These are phyloP conservation scores for Oncorhynchus mykiss DNA, from an alignment of 2,113 vertebrate species.

Conservation along the genomic window DNA sequence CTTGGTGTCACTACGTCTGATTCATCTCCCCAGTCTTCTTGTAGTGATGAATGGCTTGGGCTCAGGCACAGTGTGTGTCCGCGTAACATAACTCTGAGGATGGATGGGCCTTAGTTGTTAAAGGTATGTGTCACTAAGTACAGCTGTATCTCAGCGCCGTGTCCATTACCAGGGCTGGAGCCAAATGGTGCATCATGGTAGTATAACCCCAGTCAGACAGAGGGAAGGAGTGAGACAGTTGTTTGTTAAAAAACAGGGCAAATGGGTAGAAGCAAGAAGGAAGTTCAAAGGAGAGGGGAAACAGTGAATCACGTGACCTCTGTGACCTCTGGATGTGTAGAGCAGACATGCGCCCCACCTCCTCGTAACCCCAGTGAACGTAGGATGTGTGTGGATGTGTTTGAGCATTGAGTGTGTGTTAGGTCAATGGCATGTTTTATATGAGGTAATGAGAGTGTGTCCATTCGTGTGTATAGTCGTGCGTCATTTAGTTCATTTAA, in stretches of 20 bases:
- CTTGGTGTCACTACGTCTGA: slow-evolving; percentile 28
- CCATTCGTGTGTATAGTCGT: background rate
- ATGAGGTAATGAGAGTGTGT: slow-evolving; percentile 7
- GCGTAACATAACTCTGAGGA: background rate
- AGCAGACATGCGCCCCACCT: slow-evolving; percentile 44
- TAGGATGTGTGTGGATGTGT: slow-evolving; percentile 31
- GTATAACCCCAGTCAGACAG: slow-evolving; percentile 2
- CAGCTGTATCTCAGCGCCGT: background rate
- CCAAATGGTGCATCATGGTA: slow-evolving; percentile 16
- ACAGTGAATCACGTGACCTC: slow-evolving; percentile 55
- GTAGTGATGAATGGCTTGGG: slow-evolving; percentile 53
- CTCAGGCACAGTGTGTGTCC: background rate
- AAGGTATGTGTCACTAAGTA: background rate
- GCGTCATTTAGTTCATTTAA: too few relatives aligned
- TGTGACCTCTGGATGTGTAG: slow-evolving; percentile 25
- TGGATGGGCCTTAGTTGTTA: slow-evolving; percentile 28
- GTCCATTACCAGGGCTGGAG: slow-evolving; percentile 12
- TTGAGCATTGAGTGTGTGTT: slow-evolving; percentile 9
- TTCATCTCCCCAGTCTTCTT: slow-evolving; percentile 54
- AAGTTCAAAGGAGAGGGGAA: slow-evolving; percentile 46
- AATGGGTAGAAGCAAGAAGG: slow-evolving; percentile 39
- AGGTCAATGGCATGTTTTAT: background rate
- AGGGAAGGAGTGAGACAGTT: slow-evolving; percentile 19
- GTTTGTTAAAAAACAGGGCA: slow-evolving; percentile 36
- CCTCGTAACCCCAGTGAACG: slow-evolving; percentile 11